Base-by-base conservation (phyloP, 2,888 invertebrate species). In the Lasioglossum leucozonium region DNA sequence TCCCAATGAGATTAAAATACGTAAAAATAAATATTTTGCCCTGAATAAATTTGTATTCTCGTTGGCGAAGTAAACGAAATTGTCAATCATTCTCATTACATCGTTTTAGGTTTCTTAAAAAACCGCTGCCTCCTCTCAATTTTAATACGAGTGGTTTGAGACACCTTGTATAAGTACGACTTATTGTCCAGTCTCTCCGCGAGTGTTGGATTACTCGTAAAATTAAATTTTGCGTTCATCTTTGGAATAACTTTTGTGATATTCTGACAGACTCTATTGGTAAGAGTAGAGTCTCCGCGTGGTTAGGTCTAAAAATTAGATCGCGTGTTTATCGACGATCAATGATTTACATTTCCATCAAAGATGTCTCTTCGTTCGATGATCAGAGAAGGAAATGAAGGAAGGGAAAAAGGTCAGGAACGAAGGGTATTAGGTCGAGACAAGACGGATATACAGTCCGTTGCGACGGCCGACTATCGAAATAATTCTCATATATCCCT, bases 291-390 rank as follows among this genome's bases (percentile, higher is more conserved):
- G 18, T 42, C 2, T 51, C 1, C 22, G 44, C 16, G 10, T 8
- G 18, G 26, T 22, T n/a, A 0, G 26, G 10, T 26, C 10, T 34
- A 67, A 67, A 67, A 67, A 67, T 67, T 83, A 65, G 80, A 69
- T 85, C 16, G 18, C 77, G 34, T 44, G 69, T 77, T 85, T 85
- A 85, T 84, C 85, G 85, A 85, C 85, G 8, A 84, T 74, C 44
- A 74, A 71, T 34, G 69, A 34, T 13, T 40, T 73, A 55, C 34
- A 22, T 81, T 77, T 77, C 37, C 65, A 55, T 81, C 47, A 75
- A 76, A 86, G 85, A 86, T 86, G 85, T 86, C 85, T 81, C 85
- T 78, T 51, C 77, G 2, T 65, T 77, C 85, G 74, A 69, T 62
- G 47, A 71, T 65, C 42, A 44, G 65, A 76, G 44, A 78, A 26